Evolutionary conservation across 2,797 vertebrate genomes (phyloP), one percentile per base, ranked within the genome.

Genomic region (Rachycentron canadum): DNA sequence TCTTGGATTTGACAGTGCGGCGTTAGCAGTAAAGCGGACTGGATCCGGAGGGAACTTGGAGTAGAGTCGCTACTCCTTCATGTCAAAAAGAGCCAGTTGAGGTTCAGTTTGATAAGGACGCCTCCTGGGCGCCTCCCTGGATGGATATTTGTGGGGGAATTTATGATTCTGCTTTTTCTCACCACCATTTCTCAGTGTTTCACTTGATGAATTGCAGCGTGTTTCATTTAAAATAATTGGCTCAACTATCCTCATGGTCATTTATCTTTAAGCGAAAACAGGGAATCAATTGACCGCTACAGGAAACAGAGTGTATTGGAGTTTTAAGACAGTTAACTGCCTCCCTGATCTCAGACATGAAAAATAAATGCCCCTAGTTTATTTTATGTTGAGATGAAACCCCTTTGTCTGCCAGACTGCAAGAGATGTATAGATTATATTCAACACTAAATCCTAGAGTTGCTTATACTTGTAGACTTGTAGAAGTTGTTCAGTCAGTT

Each of bases 231-330:
- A n/a, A n/a, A n/a, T n/a, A n/a, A n/a, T n/a, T n/a, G n/a, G n/a
- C n/a, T n/a, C n/a, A n/a, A n/a, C n/a, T n/a, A n/a, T 12, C 41
- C 25, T 25, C 17, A 11, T 8, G 28, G 52, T 11, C 30, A 40
- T 82, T 60, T 41, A 50, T 73, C 60, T 78, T 7, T 14, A 1
- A 0, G 47, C 25, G 57, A 59, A 78, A 41, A 56, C 17, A 30
- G 40, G 17, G 65, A 66, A 74, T 64, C 63, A 69, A 52, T 49
- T 19, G 3, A 55, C 41, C 11, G 1, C 38, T 26, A 21, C 21
- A 53, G 30, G 58, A 69, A 69, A 58, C 36, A 2, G 63, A 38
- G 63, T 63, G 58, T 23, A 73, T 23, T 62, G 11, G 30, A 63
- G 36, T 62, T 58, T 56, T 16, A 59, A 62, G 32, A 57, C 19